These are phyloP conservation scores for Channallabes apus DNA, from an alignment of 2,797 vertebrate genomes.

Conservation along the genomic window DNA sequence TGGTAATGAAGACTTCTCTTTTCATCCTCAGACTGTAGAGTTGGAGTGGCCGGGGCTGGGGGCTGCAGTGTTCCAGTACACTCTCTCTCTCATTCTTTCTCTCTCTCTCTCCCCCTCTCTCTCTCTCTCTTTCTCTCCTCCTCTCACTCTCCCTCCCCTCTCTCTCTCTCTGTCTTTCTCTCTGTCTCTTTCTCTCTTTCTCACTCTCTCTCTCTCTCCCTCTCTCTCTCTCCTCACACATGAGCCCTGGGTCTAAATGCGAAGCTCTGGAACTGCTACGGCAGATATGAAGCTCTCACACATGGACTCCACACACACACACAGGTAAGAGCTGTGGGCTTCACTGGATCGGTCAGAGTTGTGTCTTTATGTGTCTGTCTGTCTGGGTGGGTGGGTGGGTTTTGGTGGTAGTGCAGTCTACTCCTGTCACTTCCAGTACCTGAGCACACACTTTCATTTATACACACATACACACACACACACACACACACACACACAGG, in stretches of 20 bases:
- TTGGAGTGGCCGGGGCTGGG: conserved; percentile 77
- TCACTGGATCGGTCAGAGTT: conserved; percentile 27
- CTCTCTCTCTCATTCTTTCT: conserved; percentile 61
- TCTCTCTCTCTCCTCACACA: conserved; percentile 18
- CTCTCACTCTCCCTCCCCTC: not conserved
- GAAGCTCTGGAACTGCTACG: conserved; percentile 55
- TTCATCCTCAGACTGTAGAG: conserved; percentile 88
- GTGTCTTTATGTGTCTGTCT: conserved; percentile 23
- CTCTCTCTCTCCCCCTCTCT: conserved; percentile 53
- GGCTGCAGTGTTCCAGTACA: conserved; percentile 74
- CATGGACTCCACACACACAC: conserved; percentile 57
- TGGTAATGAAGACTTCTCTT: conserved; percentile 93
- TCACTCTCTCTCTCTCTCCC: conserved; percentile 15
- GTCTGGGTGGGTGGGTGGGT: conserved; percentile 11
- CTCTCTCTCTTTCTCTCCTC: conserved; percentile 40
- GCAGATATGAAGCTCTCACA: conserved; percentile 75
- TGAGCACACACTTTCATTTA: conserved; percentile 13
- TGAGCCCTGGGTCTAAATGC: conserved; percentile 51
- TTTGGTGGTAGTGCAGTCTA: not conserved
- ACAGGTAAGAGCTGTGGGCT: conserved; percentile 79
- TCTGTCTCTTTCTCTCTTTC: conserved; percentile 32
- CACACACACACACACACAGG: conserved; percentile 3
- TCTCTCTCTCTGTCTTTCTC: conserved; percentile 60
- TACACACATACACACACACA: conserved; percentile 10
- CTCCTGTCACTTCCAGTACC: conserved; percentile 31